Percentiles rank a stretch among this genome's conserved stretches.
Conservation (phyloP, 2,113 vertebrate species). For the Siniperca chuatsi region DNA sequence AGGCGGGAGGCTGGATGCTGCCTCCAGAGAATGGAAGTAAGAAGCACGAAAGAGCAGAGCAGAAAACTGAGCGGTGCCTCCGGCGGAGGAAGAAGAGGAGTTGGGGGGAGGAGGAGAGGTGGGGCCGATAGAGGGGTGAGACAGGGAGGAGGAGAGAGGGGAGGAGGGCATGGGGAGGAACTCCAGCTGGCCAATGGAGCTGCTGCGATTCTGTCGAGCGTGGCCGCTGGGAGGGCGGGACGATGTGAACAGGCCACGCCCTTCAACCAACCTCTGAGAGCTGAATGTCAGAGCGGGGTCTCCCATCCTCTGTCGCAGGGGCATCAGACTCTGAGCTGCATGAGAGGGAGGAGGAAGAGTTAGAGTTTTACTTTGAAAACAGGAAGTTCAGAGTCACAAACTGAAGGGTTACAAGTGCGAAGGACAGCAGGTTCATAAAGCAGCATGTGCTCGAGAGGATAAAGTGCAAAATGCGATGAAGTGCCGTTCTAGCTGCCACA, state of each 20-base stretch:
- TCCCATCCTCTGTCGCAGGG: slow-evolving; percentile 88
- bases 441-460: background rate
- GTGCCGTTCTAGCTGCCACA: background rate
- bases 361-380: slow-evolving; percentile 45
- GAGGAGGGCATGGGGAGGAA: slow-evolving; percentile 69
- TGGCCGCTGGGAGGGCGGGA: slow-evolving; percentile 78
- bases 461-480: background rate
- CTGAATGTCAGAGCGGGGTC: slow-evolving; percentile 86
- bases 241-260: slow-evolving; percentile 58
- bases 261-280: slow-evolving; percentile 97
- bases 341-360: slow-evolving; percentile 12
- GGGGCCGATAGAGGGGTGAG: slow-evolving; percentile 55
- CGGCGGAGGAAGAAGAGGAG: slow-evolving; percentile 34
- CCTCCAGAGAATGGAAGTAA: slow-evolving; percentile 87
- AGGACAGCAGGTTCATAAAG: background rate
- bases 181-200: slow-evolving; percentile 89
- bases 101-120: slow-evolving; percentile 9
- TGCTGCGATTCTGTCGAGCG: slow-evolving; percentile 88
- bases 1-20: slow-evolving; percentile 82
- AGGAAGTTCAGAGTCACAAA: background rate
- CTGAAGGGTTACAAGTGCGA: too few relatives aligned
- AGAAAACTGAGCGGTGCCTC: slow-evolving; percentile 48
- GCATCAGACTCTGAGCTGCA: slow-evolving; percentile 88
- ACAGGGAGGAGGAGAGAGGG: slow-evolving; percentile 62
- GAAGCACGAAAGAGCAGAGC: slow-evolving; percentile 88